These are phyloP conservation scores for Cuniculus paca DNA, from an alignment of 2,797 vertebrate genomes.

Conservation along the genomic window DNA sequence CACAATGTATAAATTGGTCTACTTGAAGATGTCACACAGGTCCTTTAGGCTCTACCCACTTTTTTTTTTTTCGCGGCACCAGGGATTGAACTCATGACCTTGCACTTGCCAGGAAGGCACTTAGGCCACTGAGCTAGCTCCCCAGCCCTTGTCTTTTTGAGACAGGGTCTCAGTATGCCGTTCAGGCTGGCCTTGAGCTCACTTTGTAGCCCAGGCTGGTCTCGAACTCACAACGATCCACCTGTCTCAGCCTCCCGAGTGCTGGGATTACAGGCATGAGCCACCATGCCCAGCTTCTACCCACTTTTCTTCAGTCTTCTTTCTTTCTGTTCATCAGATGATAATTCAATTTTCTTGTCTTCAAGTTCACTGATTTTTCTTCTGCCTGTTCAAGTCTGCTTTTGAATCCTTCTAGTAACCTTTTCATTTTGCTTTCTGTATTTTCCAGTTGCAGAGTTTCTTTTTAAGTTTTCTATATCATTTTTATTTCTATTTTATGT, in stretches of 20 bases:
- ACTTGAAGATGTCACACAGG: neutral
- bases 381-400: neutral
- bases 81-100: too few species aligned
- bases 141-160: too few species aligned
- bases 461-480: neutral
- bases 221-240: too few species aligned
- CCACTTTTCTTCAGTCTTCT: neutral
- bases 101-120: too few species aligned
- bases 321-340: neutral
- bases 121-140: too few species aligned
- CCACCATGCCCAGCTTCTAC: too few species aligned
- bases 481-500: neutral
- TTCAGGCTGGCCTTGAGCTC: too few species aligned
- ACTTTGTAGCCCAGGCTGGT: too few species aligned
- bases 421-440: neutral
- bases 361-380: neutral
- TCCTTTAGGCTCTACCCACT: neutral
- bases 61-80: too few species aligned
- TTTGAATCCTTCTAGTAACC: neutral
- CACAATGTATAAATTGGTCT: neutral
- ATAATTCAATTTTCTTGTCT: neutral
- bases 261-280: too few species aligned
- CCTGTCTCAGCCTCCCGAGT: too few species aligned
- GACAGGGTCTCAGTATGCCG: too few species aligned
- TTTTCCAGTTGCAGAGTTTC: neutral